Percentiles rank a stretch among this genome's conserved stretches.
Conservation (phyloP, 30 jellyfish, hydroid and myxozoan genomes). For the Chrysaora quinquecirrha region DNA sequence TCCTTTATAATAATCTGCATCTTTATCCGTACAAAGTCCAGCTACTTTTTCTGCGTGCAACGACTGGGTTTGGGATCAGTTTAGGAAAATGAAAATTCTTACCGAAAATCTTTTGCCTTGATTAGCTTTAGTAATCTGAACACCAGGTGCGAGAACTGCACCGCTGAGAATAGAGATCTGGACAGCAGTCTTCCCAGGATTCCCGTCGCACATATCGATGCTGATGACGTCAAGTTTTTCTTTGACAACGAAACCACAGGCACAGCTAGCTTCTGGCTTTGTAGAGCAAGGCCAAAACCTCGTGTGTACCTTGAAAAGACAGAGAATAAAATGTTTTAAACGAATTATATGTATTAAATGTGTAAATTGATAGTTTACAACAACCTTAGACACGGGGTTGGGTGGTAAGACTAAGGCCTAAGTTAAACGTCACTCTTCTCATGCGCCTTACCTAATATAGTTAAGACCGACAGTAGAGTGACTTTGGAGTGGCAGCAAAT, state of each 20-base stretch:
- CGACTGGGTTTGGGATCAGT: too few relatives aligned
- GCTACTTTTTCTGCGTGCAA: conserved; percentile 56
- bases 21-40: conserved; percentile 60
- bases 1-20: conserved; percentile 50
- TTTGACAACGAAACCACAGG: conserved; percentile 68
- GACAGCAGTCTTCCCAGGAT: conserved; percentile 62
- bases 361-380: too few relatives aligned
- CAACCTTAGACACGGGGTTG: too few relatives aligned
- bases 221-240: conserved; percentile 71
- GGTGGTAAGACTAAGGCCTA: too few relatives aligned
- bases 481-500: too few relatives aligned
- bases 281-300: conserved; percentile 74
- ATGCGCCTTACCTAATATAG: too few relatives aligned
- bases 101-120: conserved; percentile 76
- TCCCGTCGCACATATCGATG: conserved; percentile 78
- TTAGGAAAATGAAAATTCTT: too few relatives aligned
- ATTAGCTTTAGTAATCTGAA: conserved; percentile 60
- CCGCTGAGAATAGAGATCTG: conserved; percentile 68
- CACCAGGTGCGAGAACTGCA: conserved; percentile 40
- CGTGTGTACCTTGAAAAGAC: conserved; percentile 57
- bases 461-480: too few relatives aligned
- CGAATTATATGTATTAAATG: too few relatives aligned
- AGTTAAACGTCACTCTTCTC: too few relatives aligned
- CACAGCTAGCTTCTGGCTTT: conserved; percentile 55
- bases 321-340: too few relatives aligned